A percentile compares a stretch with the other conserved stretches of the same genome.
phyloP scores from a whole-genome alignment of 2,888 invertebrate species.

The Mythimna albipuncta region DNA sequence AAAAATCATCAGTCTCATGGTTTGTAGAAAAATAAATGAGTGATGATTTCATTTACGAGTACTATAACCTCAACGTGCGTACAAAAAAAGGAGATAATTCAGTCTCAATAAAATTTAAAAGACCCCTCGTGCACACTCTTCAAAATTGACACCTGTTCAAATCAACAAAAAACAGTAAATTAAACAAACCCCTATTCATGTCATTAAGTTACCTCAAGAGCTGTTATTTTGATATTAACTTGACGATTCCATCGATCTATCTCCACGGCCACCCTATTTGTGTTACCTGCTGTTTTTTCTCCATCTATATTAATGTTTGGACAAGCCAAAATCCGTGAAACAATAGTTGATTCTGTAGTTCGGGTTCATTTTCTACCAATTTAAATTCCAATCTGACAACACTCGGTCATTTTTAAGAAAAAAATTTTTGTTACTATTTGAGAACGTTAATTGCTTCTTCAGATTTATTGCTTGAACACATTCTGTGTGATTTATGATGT shows the following conservation, averaged over 20 bases:
- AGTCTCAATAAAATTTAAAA: neutral
- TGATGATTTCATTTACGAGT: neutral
- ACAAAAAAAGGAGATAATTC: neutral
- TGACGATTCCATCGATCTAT: conserved; percentile 68
- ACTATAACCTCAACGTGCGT: neutral
- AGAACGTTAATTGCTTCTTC: conserved; percentile 75
- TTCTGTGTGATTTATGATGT: conserved; percentile 63
- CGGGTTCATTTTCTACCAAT: conserved; percentile 79
- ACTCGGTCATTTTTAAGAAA: conserved; percentile 69
- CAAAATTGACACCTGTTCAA: conserved; percentile 51
- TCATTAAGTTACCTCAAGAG: conserved; percentile 55
- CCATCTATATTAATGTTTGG: conserved; percentile 80
- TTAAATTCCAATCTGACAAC: conserved; percentile 83
- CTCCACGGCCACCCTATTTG: conserved; percentile 62
- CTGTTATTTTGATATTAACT: conserved; percentile 60
- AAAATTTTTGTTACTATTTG: conserved; percentile 63
- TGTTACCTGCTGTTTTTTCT: conserved; percentile 89
- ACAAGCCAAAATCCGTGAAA: conserved; percentile 84
- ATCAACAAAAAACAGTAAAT: conserved; percentile 25
- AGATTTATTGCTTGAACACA: conserved; percentile 80
- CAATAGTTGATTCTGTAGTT: conserved; percentile 80
- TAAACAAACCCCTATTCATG: conserved; percentile 53
- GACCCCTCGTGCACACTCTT: neutral
- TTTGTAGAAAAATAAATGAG: neutral
- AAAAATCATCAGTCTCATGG: no score